Conservation (phyloP, 2,113 vertebrate genomes). For the Trinectes maculatus region DNA sequence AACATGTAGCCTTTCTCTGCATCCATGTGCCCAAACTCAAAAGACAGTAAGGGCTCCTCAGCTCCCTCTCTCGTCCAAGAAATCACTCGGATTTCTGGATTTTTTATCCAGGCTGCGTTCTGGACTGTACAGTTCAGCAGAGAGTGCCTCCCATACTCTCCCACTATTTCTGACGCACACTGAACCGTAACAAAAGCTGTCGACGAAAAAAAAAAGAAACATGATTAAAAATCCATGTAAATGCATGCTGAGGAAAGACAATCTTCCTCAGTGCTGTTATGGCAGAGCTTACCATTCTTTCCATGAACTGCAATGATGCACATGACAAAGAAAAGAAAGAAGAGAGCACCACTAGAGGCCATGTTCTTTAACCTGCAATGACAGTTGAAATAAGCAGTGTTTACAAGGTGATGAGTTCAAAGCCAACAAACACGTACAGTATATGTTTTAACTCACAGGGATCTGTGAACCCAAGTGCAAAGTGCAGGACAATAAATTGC, state of each 20-base stretch:
- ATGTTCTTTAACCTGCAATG: conserved; percentile 53
- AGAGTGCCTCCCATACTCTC: conserved; percentile 17
- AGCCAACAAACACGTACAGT: accelerated
- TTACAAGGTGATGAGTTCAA: accelerated
- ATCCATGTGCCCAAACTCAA: accelerated
- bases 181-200: conserved; percentile 28
- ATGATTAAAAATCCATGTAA: too few relatives aligned
- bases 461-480: accelerated
- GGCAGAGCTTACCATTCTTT: not conserved
- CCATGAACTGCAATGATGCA: accelerated
- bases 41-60: accelerated
- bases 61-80: conserved; percentile 24
- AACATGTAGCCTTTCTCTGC: not conserved
- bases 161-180: not conserved
- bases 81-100: accelerated
- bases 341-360: not conserved
- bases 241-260: too few relatives aligned
- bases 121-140: conserved; percentile 42
- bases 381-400: not conserved
- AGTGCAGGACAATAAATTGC: accelerated
- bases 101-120: accelerated
- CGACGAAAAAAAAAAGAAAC: conserved; percentile 5
- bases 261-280: too few relatives aligned
- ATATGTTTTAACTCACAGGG: accelerated
- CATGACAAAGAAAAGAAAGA: accelerated